Evolutionary conservation across 2,113 vertebrate species (phyloP), one percentile per base, ranked within the genome.

Genomic region (Sisor rabdophorus): DNA sequence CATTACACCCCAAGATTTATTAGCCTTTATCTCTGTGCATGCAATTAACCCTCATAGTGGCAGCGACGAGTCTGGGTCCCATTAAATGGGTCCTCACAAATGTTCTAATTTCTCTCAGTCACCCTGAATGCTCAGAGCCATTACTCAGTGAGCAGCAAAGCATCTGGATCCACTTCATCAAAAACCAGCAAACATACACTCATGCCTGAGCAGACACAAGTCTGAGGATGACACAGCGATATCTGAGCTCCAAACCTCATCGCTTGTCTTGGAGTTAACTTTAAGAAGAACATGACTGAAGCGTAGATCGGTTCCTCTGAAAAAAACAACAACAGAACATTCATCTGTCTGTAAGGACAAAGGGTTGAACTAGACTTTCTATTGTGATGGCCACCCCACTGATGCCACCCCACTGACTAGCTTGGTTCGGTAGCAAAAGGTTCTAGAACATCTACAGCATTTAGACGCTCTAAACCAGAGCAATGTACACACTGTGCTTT

Each of bases 31-130:
- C 84, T 84, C 63, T 74, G 80, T 59, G 72, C 78, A 69, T 73
- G 83, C 84, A 84, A 87, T 87, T 87, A 87, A 85, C 86, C 83
- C 81, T 81, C 72, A 73, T 77, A 71, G 67, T 73, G 67, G 77
- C 69, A 40, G 60, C 63, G 28, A 47, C 28, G 53, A 63, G 79
- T 72, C 76, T 53, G 79, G 67, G 78, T 63, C 72, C 71, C 47
- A 76, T 73, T 79, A 70, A 75, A 78, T 80, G 36, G 71, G 78
- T 79, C 68, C 76, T 74, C 28, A 74, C 81, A 79, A 84, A 84
- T 82, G 85, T 71, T 85, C 83, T 75, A 71, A 84, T 85, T 79
- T 75, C 77, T 84, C 80, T 84, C 83, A 75, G 84, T 86, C 83
- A 84, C 70, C 78, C 73, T 3, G 59, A 64, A 60, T 69, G 75